phyloP scores from a whole-genome alignment of 2,888 invertebrate species.

The Deilephila porcellus region DNA sequence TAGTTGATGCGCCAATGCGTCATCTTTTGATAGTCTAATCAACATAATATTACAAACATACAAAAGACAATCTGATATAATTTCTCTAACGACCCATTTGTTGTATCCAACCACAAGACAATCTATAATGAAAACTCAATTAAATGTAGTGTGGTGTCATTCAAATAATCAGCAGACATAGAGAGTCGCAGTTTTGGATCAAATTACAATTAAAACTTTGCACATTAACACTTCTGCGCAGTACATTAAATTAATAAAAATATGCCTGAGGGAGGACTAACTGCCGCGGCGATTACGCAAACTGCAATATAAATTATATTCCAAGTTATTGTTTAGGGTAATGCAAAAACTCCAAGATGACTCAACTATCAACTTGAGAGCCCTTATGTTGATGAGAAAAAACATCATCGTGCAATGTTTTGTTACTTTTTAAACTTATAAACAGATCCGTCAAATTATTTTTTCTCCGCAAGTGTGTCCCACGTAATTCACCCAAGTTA shows the following conservation, averaged over 20 bases:
- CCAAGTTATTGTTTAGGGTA: constrained; percentile 6
- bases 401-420: neutral
- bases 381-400: neutral
- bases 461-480: too few relatives aligned
- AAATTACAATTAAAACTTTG: constrained; percentile 80
- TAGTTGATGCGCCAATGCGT: too few relatives aligned
- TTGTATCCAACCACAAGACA: neutral
- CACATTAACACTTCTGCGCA: constrained; percentile 63
- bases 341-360: neutral
- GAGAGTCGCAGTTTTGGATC: constrained; percentile 47
- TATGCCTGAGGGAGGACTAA: constrained; percentile 62
- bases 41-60: neutral
- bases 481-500: too few relatives aligned
- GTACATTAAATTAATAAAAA: constrained; percentile 67
- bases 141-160: neutral
- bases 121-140: neutral
- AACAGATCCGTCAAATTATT: too few relatives aligned
- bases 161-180: neutral
- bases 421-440: too few relatives aligned
- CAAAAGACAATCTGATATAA: neutral
- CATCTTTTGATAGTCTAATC: too few relatives aligned
- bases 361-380: neutral
- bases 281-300: constrained; percentile 25
- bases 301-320: neutral
- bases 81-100: neutral